Conservation (phyloP, 2,113 vertebrate genomes). For the Felis catus region F.catus_Fca126_mat1.0 CM031417.1:39515501-39516000, state of each 20-base stretch:
- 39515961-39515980: not conserved
- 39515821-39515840: not conserved
- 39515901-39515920: not conserved
- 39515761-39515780: not conserved
- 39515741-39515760: not conserved
- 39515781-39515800: not conserved
- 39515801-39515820: not conserved
- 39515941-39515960: not conserved
- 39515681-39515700: slow-evolving; percentile 43
- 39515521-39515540: slow-evolving; percentile 95
- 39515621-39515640: not conserved
- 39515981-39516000: not conserved
- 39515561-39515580: not conserved
- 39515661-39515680: not conserved
- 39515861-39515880: not conserved
- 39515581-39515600: not conserved
- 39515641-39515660: not conserved
- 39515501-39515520: slow-evolving; percentile 90
- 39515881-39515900: not conserved
- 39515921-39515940: too few species aligned
- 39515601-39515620: not conserved
- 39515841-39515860: not conserved
- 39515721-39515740: not conserved
- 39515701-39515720: not conserved
- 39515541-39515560: slow-evolving; percentile 55